Conservation (phyloP, 1,140 invertebrate species). For the Aphelinus atriplicis region DNA sequence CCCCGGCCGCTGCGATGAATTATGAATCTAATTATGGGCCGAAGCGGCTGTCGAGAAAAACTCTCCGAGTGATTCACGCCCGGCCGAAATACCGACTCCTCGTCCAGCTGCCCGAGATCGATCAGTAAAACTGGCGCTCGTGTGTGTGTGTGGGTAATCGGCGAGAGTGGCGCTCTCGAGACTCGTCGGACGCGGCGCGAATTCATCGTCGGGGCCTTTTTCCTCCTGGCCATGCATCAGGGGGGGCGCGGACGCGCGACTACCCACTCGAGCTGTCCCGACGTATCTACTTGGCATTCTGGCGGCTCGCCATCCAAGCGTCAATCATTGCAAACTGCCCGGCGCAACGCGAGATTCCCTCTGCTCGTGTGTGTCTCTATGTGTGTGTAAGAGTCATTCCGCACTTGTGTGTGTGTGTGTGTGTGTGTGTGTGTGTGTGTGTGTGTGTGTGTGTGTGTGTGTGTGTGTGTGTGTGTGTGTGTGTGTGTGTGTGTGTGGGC, state of each 20-base stretch:
- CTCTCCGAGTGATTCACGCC: conserved; percentile 13
- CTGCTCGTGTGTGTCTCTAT: background rate
- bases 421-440: background rate
- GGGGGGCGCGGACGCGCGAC: background rate
- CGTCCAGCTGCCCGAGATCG: too few species aligned
- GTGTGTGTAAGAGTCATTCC: conserved; percentile 1
- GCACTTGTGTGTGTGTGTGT: background rate
- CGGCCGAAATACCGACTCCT: background rate
- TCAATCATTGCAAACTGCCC: conserved; percentile 34
- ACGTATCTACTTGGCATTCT: conserved; percentile 35
- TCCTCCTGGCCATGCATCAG: background rate
- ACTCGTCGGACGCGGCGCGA: background rate
- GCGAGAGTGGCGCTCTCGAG: background rate
- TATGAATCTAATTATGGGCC: conserved; percentile 28
- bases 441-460: background rate
- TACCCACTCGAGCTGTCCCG: conserved; percentile 2
- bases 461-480: background rate
- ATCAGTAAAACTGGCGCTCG: too few species aligned
- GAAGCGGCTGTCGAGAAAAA: too few species aligned
- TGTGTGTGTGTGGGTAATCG: too few species aligned
- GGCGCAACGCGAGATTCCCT: background rate
- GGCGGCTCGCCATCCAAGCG: conserved; percentile 1
- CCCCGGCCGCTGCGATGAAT: background rate
- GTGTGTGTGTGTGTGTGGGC: background rate
- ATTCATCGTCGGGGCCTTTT: conserved; percentile 18